Evolutionary conservation across 1,140 invertebrate genomes (phyloP).

Genomic region (Anagrus nilaparvatae): DNA sequence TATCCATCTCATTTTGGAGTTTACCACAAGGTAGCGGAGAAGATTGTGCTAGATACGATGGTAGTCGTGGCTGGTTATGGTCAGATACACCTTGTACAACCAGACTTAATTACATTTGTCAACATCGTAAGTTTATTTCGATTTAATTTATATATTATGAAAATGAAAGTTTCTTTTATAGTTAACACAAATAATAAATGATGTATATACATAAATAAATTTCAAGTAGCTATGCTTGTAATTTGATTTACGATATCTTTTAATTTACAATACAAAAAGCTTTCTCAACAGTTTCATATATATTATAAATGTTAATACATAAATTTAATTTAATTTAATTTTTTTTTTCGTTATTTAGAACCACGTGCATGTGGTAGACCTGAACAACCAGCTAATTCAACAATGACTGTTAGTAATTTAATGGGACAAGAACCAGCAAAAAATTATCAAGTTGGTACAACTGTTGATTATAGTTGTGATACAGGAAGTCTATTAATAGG

Average conservation of each 20-base stretch:
- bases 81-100: constrained; percentile 83
- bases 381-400: constrained; percentile 88
- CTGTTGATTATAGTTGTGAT: constrained; percentile 80
- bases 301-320: background rate
- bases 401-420: constrained; percentile 52
- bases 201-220: too few relatives aligned
- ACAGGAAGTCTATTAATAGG: constrained; percentile 79
- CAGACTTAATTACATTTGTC: constrained; percentile 83
- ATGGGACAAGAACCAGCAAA: constrained; percentile 19
- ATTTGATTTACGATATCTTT: too few relatives aligned
- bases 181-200: too few relatives aligned
- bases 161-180: too few relatives aligned
- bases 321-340: background rate
- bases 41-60: constrained; percentile 83
- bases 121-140: constrained; percentile 68
- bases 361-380: constrained; percentile 82
- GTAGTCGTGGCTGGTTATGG: constrained; percentile 90
- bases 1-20: constrained; percentile 89
- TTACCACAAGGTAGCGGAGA: constrained; percentile 65
- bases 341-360: constrained; percentile 43
- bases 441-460: constrained; percentile 72
- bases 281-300: constrained; percentile 2
- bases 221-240: too few relatives aligned
- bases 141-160: constrained; percentile 8
- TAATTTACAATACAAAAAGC: constrained; percentile 2